Conservation (phyloP, 2,797 vertebrate genomes). For the Heteromormyrus szaboi region DNA sequence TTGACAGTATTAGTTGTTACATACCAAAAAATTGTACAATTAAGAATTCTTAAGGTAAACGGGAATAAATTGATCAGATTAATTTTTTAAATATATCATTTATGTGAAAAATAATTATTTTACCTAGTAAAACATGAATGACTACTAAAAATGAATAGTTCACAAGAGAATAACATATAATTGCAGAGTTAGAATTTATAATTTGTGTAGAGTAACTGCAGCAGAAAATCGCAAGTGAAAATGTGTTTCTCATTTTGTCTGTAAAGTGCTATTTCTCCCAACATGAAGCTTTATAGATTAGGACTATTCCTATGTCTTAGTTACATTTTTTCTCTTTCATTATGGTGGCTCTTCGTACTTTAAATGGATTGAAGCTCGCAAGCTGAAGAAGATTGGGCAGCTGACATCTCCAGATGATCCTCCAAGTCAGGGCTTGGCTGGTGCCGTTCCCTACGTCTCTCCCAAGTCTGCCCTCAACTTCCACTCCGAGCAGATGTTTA, state of each 20-base stretch:
- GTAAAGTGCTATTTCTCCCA: background rate
- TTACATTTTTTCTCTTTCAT: background rate
- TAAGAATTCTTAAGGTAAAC: background rate
- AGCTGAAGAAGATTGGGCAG: slow-evolving; percentile 70
- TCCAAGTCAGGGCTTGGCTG: slow-evolving; percentile 47
- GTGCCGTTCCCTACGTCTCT: slow-evolving; percentile 44
- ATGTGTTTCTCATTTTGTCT: background rate
- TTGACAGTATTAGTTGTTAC: background rate
- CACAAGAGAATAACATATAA: background rate
- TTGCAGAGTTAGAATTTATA: background rate
- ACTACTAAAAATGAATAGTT: background rate
- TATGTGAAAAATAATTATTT: background rate
- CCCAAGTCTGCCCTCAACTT: slow-evolving; percentile 37
- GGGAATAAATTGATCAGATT: background rate
- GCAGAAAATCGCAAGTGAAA: background rate
- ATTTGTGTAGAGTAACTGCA: background rate
- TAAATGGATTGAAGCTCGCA: slow-evolving; percentile 56
- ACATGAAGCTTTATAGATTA: background rate
- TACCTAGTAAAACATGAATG: background rate
- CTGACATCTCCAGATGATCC: slow-evolving; percentile 57
- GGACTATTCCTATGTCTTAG: too few species aligned
- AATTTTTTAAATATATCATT: background rate
- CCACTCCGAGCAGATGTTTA: slow-evolving; percentile 69
- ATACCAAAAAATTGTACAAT: background rate
- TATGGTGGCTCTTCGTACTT: background rate